A percentile compares a stretch with the other conserved stretches of the same genome.
Conservation (phyloP, 2,113 vertebrate species). For the Ibidorhyncha struthersii region DNA sequence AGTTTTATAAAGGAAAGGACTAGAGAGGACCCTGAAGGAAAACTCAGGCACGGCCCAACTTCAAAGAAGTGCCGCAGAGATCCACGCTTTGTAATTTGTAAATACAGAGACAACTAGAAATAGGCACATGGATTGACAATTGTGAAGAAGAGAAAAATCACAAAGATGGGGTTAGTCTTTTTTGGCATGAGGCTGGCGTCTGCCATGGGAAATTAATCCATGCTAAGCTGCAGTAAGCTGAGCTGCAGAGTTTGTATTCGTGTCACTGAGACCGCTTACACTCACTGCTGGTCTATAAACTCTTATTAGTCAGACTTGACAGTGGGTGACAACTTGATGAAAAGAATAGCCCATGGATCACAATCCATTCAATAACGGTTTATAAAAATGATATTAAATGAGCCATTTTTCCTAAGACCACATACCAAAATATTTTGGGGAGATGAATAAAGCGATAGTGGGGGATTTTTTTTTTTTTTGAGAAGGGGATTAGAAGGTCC, state of each 20-base stretch:
- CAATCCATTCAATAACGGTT: neutral
- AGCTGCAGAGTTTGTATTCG: conserved; percentile 27
- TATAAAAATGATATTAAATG: neutral
- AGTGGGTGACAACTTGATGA: conserved; percentile 1
- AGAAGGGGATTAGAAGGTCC: neutral
- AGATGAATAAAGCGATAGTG: neutral
- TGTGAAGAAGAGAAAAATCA: neutral
- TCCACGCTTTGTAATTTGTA: neutral
- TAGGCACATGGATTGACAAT: neutral
- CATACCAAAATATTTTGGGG: neutral
- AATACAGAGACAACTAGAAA: too few species aligned
- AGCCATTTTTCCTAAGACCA: neutral
- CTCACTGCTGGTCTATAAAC: neutral
- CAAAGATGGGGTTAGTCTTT: neutral
- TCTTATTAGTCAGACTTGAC: conserved; percentile 10
- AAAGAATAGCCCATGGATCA: neutral
- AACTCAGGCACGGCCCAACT: neutral
- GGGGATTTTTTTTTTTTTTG: neutral
- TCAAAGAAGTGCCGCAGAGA: neutral
- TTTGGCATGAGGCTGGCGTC: neutral
- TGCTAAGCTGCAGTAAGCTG: conserved; percentile 17
- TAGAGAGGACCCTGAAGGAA: neutral
- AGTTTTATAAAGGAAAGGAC: neutral
- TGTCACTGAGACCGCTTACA: neutral
- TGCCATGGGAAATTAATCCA: conserved; percentile 37